Conservation (phyloP, 2,113 vertebrate genomes). For the Lipophrys pholis region DNA sequence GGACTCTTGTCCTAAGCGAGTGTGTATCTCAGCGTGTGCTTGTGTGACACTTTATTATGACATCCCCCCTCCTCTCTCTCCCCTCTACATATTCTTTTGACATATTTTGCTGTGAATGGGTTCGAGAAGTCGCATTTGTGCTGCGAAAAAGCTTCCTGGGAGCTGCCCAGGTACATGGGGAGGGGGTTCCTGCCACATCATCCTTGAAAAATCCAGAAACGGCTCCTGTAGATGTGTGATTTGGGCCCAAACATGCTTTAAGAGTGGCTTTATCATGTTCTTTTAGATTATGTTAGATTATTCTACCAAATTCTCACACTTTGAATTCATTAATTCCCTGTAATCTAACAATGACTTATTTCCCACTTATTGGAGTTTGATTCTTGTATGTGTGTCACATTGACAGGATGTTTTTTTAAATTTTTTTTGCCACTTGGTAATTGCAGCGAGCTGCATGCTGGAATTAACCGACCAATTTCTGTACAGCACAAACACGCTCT, state of each 20-base stretch:
- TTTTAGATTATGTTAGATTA: conserved; percentile 17
- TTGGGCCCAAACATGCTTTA: conserved; percentile 35
- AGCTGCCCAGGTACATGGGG: conserved; percentile 1
- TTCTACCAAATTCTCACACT: not conserved
- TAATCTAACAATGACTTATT: conserved; percentile 11
- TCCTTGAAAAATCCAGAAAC: conserved; percentile 15
- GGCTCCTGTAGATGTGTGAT: conserved; percentile 36
- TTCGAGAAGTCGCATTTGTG: not conserved
- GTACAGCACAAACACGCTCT: conserved; percentile 56
- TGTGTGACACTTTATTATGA: conserved; percentile 46
- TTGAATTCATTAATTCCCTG: not conserved
- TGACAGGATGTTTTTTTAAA: conserved; percentile 39
- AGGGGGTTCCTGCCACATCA: not conserved
- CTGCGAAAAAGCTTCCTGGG: not conserved
- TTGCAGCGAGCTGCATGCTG: conserved; percentile 14
- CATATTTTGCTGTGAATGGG: conserved; percentile 21
- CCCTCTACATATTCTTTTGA: conserved; percentile 28
- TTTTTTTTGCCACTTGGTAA: conserved; percentile 10
- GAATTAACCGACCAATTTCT: conserved; percentile 70
- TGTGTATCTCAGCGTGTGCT: conserved; percentile 40
- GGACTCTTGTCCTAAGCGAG: conserved; percentile 71
- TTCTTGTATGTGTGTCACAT: conserved; percentile 29
- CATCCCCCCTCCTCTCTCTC: conserved; percentile 16
- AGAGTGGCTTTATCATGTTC: conserved; percentile 25
- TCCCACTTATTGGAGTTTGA: conserved; percentile 21